Evolutionary conservation across 2,888 invertebrate genomes (phyloP).

Genomic region (Drosophila rubida): DNA sequence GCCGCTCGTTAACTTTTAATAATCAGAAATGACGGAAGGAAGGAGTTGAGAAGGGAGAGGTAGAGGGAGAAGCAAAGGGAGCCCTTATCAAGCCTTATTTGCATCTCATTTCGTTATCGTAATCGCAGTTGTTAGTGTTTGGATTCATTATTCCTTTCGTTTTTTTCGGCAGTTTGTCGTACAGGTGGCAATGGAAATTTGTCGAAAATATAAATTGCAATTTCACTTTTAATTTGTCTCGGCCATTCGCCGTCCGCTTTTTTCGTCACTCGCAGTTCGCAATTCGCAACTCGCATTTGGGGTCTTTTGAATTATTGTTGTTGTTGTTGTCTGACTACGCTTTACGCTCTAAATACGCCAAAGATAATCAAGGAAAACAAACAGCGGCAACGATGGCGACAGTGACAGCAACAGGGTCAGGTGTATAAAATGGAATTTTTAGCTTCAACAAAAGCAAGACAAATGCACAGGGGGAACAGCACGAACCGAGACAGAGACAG

Average conservation of each 20-base stretch:
- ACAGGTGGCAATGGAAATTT: conserved; percentile 71
- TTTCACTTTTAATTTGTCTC: conserved; percentile 76
- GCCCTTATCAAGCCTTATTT: conserved; percentile 8
- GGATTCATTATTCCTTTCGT: neutral
- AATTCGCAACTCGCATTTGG: neutral
- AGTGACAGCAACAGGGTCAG: conserved; percentile 74
- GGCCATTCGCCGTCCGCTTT: conserved; percentile 12
- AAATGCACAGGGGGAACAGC: conserved; percentile 10
- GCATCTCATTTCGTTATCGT: conserved; percentile 12
- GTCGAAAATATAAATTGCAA: conserved; percentile 77
- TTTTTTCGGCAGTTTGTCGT: conserved; percentile 20
- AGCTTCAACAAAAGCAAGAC: conserved; percentile 35
- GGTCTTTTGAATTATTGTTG: conserved; percentile 8
- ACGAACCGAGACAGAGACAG: neutral
- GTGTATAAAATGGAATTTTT: conserved; percentile 69
- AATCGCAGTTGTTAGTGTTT: neutral
- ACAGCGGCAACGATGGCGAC: conserved; percentile 70
- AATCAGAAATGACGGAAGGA: neutral
- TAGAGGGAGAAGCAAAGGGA: neutral
- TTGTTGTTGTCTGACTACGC: conserved; percentile 75
- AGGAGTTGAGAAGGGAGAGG: too few relatives aligned
- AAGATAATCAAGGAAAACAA: conserved; percentile 83
- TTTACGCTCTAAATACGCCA: conserved; percentile 84
- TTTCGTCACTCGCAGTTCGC: neutral
- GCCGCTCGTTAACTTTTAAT: neutral